Base-by-base conservation (phyloP, 2,888 invertebrate species). In the Thecocarcelia acutangulata region DNA sequence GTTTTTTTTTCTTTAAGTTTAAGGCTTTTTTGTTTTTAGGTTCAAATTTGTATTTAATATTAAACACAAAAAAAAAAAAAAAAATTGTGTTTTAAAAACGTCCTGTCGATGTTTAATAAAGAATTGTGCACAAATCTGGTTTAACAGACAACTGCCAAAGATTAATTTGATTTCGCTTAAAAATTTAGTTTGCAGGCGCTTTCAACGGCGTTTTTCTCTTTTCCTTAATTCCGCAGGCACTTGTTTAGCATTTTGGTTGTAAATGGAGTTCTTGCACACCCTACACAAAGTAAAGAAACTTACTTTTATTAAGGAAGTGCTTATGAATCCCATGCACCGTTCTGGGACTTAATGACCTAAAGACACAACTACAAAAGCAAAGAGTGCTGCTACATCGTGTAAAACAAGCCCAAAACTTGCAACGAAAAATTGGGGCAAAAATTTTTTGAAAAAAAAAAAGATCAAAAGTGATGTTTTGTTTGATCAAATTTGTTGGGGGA, bases 51-150 rank as follows among this genome's bases (percentile, higher is more conserved):
- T 64, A 8, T 64, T 24, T 24, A 28, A 12, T 63, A 33, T 48
- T 48, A 42, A 13, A n/a, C n/a, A n/a, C n/a, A n/a, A n/a, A n/a
- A n/a, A n/a, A n/a, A n/a, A n/a, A n/a, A 48, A 40, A 11, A 64
- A 19, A 48, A 5, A 24, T 28, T 54, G 40, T 15, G 15, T n/a
- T 28, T 54, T 42, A 80, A 74, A 72, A 73, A 69, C 78, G 84
- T 85, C 85, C 89, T 88, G 87, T 88, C 88, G 88, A 87, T 87
- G 85, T 84, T 1, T 85, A 84, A 84, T 84, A 86, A 85, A 81
- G 88, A 87, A 87, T 73, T 73, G 52, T 15, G n/a, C 42, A 63
- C 11, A 58, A 61, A 21, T 58, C 24, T 58, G 17, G 24, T 33
- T 88, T 61, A 79, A 77, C 77, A 56, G 73, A 73, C 73, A 73